Evolutionary conservation across 2,888 invertebrate genomes (phyloP), one percentile per base, ranked within the genome.

Genomic region (Leucozona laternaria): DNA sequence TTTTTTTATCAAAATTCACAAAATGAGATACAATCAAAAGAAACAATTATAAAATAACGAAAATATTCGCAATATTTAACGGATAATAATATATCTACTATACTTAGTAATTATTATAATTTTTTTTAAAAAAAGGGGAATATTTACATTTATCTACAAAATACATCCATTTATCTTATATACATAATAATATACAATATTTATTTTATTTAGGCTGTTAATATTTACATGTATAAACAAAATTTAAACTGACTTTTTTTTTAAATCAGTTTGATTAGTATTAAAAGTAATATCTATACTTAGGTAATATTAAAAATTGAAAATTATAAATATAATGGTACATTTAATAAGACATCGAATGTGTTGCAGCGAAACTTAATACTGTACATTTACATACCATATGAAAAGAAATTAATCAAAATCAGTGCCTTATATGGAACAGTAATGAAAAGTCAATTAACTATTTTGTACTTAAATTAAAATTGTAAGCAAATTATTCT

Each of bases 201-300:
- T 86, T 86, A 86, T 86, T 87, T 87, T 87, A 87, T 79, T 79
- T 87, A 87, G 64, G 87, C 76, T 83, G 87, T 83, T 87, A 68
- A 87, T 83, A 83, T 68, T 66, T 28, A 78, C 55, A 34, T 76
- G 79, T 83, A 79, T 62, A 71, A 50, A 37, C 20, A 53, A 28
- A 53, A 31, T 3, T 37, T 15, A 34, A 80, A 77, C 68, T 78
- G 73, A 77, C 55, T 45, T 34, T 68, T 72, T 22, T 25, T 53
- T 53, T 15, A 75, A 79, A 45, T 73, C 60, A 75, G 68, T 75
- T 80, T 71, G 62, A 66, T 66, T 81, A 85, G 77, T 81, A 80
- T 79, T 80, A 72, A 55, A 80, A 53, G 37, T 37, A 72, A 50
- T 72, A 73, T 55, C 28, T 45, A 6, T 48, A 50, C 28, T 31